Evolutionary conservation across 1,140 invertebrate species (phyloP), one percentile per base, ranked within the genome.

Genomic region (Hyposmocoma kahamanoa): DNA sequence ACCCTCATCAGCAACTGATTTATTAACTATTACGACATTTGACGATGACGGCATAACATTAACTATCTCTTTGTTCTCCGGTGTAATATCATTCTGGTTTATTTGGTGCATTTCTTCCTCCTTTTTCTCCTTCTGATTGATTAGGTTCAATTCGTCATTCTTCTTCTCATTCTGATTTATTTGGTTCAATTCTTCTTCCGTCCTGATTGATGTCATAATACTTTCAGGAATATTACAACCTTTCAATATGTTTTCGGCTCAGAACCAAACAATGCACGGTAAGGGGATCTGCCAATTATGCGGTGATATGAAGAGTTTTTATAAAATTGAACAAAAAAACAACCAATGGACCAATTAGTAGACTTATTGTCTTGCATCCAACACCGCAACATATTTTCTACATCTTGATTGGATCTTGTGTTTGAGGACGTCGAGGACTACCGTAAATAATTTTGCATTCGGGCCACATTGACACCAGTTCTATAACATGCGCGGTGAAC

Each of bases 401-500:
- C 63, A 45, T 79, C 72, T 53, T 68, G 68, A 47, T 79, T 79
- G 9, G 45, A 52, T 8, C 63, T 43, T 57, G 51, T n/a, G 34
- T 51, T 32, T 49, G 48, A 22, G 51, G 43, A 47, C 67, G 63
- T 42, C 56, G 44, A 32, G 62, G 67, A 39, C 64, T 55, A n/a
- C 64, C 69, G 53, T 72, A 55, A 9, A 76, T 45, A 17, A 71
- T 82, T 50, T 84, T 79, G 26, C 81, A 58, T 47, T 73, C 72
- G 11, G 59, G 57, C 75, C 79, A 88, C 45, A 83, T 67, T 42
- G 42, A 36, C 18, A 51, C 56, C 52, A 87, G 32, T 45, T 53
- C 45, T 45, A 87, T 65, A 15, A 83, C 46, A 22, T 55, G 28
- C 22, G 76, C 77, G 67, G 41, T 57, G 65, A 84, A 85, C 54